Evolutionary conservation across 2,797 vertebrate genomes (phyloP).

Genomic region (Xyrichtys novacula): DNA sequence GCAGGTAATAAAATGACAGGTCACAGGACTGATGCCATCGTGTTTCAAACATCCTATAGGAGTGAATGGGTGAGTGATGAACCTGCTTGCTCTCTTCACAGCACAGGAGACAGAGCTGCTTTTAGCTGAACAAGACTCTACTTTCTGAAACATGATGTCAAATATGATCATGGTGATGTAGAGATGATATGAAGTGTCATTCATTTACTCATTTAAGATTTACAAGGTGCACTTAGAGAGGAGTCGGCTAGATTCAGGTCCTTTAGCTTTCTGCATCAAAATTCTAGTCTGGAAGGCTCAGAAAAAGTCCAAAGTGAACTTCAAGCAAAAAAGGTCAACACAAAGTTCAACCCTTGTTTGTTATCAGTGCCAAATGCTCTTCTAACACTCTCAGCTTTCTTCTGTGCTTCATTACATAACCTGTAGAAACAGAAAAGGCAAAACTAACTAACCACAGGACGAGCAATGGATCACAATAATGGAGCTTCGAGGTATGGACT

Average conservation of each 20-base stretch:
- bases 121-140: background rate
- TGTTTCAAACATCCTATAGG: background rate
- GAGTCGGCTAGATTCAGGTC: background rate
- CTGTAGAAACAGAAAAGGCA: too few species aligned
- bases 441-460: too few species aligned
- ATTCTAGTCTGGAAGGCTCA: background rate
- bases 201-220: background rate
- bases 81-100: too few species aligned
- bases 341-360: background rate
- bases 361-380: background rate
- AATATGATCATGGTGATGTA: background rate
- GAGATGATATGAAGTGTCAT: background rate
- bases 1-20: too few species aligned
- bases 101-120: background rate
- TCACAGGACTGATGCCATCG: too few species aligned
- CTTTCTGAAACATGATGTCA: background rate
- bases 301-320: background rate
- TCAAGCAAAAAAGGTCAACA: background rate
- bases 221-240: background rate
- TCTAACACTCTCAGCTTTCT: too few species aligned
- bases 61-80: background rate
- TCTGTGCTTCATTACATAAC: too few species aligned
- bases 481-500: too few species aligned
- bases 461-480: too few species aligned
- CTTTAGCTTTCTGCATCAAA: background rate